Base-by-base conservation (phyloP, 2,113 vertebrate species). In the Delphinapterus leucas region DNA sequence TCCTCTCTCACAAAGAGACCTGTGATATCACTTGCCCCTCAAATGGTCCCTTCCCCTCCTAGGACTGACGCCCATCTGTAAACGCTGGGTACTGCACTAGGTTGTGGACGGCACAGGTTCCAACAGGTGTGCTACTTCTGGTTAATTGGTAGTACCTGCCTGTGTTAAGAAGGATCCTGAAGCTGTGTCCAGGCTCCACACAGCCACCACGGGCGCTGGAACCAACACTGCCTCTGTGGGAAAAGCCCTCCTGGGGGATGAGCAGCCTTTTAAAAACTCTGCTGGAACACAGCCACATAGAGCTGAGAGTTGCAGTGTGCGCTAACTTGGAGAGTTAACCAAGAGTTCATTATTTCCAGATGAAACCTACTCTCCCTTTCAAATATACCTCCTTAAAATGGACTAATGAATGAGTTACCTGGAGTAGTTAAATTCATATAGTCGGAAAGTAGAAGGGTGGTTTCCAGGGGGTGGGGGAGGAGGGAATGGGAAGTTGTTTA, bases 1-100 rank as follows among this genome's bases (percentile, higher is more conserved):
- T 49, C 83, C 9, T 36, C 76, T 68, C 93, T 98, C 95, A 97
- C 80, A 97, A 95, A 97, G 96, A 97, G 58, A 96, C 79, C 80
- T 96, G 71, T 98, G 97, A 97, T 94, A 96, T 97, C 97, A 96
- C 61, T 38, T 80, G 41, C 44, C 20, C 55, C 65, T 94, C 63
- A 58, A 70, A 88, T 41, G 67, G 81, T 53, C 83, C 38, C 47
- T 95, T 82, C 33, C 88, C 68, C 87, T 92, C 77, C 58, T 47
- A 91, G 77, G 67, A 85, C n/a, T 80, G 86, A 23, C 31, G 58
- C 28, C 68, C 15, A 60, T 47, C 38, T 85, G 41, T 47, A 95
- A 83, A 97, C 90, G 70, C 4, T 20, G n/a, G 44, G 14, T 8
- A 65, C 3, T n/a, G 14, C 28, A 41, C 28, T 79, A 74, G 49